These are phyloP conservation scores for Tillus elongatus DNA, from an alignment of 2,888 invertebrate species.

Conservation along the genomic window DNA sequence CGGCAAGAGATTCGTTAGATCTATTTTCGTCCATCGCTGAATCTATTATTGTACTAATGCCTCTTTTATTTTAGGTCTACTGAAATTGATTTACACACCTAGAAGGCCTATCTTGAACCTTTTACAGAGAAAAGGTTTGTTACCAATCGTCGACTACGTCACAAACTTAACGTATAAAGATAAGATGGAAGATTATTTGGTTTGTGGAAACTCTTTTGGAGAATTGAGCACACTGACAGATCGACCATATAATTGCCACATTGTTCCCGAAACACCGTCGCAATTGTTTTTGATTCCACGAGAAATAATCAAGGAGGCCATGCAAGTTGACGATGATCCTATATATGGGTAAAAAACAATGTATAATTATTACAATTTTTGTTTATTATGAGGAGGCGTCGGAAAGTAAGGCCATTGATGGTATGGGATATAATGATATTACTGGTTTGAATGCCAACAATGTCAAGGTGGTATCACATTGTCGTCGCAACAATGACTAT, in stretches of 20 bases:
- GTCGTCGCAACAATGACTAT: too few relatives aligned
- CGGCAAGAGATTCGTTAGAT: too few relatives aligned
- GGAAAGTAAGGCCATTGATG: too few relatives aligned
- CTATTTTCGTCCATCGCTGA: too few relatives aligned
- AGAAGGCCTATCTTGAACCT: background rate
- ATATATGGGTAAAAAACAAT: constrained; percentile 25
- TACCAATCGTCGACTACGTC: constrained; percentile 49
- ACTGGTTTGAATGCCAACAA: too few relatives aligned
- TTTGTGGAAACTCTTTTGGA: constrained; percentile 53
- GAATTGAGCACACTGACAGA: constrained; percentile 51
- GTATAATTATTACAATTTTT: background rate
- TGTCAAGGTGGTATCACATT: too few relatives aligned
- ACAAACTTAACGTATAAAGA: constrained; percentile 44
- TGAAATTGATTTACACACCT: background rate
- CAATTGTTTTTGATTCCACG: constrained; percentile 44
- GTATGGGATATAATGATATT: too few relatives aligned
- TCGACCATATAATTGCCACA: constrained; percentile 48
- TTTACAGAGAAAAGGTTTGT: constrained; percentile 37
- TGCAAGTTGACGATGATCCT: constrained; percentile 26
- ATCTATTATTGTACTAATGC: too few relatives aligned
- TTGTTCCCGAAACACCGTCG: constrained; percentile 51
- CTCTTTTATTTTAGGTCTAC: background rate
- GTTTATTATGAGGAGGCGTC: too few relatives aligned
- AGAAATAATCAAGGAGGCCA: constrained; percentile 43
- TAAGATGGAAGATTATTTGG: constrained; percentile 48